Conservation (phyloP, 2,888 invertebrate species). For the Latheticus oryzae region DNA sequence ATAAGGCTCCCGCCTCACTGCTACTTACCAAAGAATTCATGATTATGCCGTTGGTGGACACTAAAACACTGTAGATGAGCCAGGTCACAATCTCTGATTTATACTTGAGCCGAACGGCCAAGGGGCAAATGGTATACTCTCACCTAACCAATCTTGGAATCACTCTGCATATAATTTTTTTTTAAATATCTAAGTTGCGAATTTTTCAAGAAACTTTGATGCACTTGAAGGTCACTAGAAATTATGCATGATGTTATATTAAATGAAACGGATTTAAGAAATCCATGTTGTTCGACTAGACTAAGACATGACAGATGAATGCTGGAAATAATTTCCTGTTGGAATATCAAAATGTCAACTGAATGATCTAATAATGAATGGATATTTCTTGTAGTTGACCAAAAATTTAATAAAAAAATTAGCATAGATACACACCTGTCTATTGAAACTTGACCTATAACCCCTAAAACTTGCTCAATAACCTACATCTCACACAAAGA, state of each 20-base stretch:
- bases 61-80: conserved; percentile 41
- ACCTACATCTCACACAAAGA: conserved; percentile 23
- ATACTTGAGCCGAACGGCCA: conserved; percentile 40
- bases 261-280: conserved; percentile 17
- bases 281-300: conserved; percentile 7
- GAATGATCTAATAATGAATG: conserved; percentile 10
- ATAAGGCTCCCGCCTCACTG: conserved; percentile 6
- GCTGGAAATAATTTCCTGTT: conserved; percentile 6
- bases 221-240: conserved; percentile 29
- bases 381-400: background rate
- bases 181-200: conserved; percentile 12
- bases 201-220: conserved; percentile 26
- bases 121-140: conserved; percentile 42
- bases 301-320: background rate
- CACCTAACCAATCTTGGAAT: conserved; percentile 30
- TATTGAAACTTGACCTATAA: conserved; percentile 28
- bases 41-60: conserved; percentile 39
- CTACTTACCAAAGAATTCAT: conserved; percentile 42
- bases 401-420: too few relatives aligned
- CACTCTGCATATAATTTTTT: conserved; percentile 34
- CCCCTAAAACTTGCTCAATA: conserved; percentile 28
- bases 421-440: too few relatives aligned
- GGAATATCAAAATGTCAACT: conserved; percentile 17
- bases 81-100: conserved; percentile 42
- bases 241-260: conserved; percentile 17